Evolutionary conservation across 2,797 vertebrate species (phyloP), one percentile per base, ranked within the genome.

Genomic region (Crypturellus tataupa): DNA sequence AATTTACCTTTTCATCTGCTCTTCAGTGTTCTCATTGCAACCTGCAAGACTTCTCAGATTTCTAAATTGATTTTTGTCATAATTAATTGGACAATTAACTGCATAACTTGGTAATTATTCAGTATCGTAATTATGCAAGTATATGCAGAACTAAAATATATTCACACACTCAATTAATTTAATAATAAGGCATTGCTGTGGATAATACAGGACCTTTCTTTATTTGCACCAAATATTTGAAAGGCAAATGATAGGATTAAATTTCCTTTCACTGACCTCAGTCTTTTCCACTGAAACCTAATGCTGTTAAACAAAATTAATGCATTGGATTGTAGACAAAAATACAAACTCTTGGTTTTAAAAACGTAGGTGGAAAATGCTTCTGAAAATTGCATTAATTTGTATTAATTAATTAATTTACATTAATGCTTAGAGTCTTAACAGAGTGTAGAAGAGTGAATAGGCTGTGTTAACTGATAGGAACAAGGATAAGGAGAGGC

Each of bases 41-140:
- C 82, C 40, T 70, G 27, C 35, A 70, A 89, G 44, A 39, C 23
- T 80, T 83, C 44, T 80, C 31, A 23, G 47, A 20, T 67, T 81
- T 84, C 47, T 46, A 78, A 59, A 82, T n/a, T 63, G 17, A 89
- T 93, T 94, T 94, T 95, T 86, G 82, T 86, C 12, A 33, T 84
- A 86, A 90, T 91, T 94, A 79, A 85, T 89, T 94, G 65, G 60
- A 73, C 40, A 68, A 93, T 95, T 94, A 92, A 71, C 46, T 70
- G 56, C 59, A 63, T 87, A 85, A 75, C 80, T 84, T 80, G 80
- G 80, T 84, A 89, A 93, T 91, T 94, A 93, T 92, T 95, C 92
- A 81, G 51, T 81, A 73, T 64, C 40, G 11, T 82, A 70, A 93
- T 94, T 90, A 87, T 71, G 71, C 67, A 90, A 87, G 60, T 82